Conservation (phyloP, 2,797 vertebrate species). For the Bovichtus diacanthus region DNA sequence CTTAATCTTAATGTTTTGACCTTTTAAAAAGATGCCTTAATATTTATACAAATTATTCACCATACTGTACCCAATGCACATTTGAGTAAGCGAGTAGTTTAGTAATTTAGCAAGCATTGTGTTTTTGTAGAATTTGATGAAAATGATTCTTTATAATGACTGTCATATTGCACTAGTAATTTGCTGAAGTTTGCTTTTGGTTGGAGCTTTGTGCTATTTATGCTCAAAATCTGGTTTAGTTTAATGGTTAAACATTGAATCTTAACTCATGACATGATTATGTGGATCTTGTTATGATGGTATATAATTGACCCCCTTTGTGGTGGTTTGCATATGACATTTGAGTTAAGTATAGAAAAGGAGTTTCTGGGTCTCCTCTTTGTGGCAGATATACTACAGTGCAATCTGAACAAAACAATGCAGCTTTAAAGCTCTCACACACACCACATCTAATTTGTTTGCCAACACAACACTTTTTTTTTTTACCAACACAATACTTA, state of each 20-base stretch:
- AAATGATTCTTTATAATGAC: constrained; percentile 31
- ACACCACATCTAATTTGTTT: constrained; percentile 10
- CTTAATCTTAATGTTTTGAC: constrained; percentile 7
- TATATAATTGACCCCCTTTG: neutral
- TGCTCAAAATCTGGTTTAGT: constrained; percentile 19
- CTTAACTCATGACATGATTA: constrained; percentile 14
- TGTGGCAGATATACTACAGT: constrained; percentile 1
- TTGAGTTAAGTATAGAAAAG: constrained; percentile 4
- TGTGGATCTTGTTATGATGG: constrained; percentile 6
- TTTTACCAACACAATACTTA: constrained; percentile 35
- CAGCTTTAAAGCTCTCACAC: neutral
- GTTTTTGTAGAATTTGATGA: constrained; percentile 18
- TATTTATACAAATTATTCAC: constrained; percentile 12
- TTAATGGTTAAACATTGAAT: constrained; percentile 29
- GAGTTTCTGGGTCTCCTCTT: constrained; percentile 2
- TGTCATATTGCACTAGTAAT: constrained; percentile 8
- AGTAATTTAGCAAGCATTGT: neutral
- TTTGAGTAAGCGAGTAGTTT: neutral
- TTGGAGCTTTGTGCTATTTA: constrained; percentile 5
- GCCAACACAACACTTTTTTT: neutral
- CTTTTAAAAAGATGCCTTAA: constrained; percentile 51
- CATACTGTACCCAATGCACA: neutral
- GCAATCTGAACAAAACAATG: constrained; percentile 1
- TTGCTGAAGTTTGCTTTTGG: constrained; percentile 1
- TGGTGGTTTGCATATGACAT: neutral